Percentiles rank a stretch among this genome's conserved stretches.
Conservation (phyloP, 2,888 invertebrate genomes). For the Euplagia quadripunctaria region DNA sequence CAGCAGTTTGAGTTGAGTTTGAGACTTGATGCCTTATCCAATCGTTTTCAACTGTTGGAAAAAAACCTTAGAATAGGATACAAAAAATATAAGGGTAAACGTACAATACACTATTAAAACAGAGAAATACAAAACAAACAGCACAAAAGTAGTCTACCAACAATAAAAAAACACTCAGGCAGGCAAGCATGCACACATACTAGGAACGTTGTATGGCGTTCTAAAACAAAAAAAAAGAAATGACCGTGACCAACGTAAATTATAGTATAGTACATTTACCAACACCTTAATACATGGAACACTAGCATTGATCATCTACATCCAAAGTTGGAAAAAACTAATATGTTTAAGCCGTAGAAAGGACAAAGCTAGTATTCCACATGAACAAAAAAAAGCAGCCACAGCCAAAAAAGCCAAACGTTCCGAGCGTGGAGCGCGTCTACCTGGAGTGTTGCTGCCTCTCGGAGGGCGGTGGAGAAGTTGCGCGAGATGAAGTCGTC, state of each 20-base stretch:
- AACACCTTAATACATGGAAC: slow-evolving; percentile 73
- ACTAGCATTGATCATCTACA: slow-evolving; percentile 56
- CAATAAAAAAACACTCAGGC: slow-evolving; percentile 73
- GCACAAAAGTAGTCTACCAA: slow-evolving; percentile 53
- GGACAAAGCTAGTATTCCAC: slow-evolving; percentile 61
- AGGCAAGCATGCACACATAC: slow-evolving; percentile 84
- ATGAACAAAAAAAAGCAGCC: slow-evolving; percentile 62
- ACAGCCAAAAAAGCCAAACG: slow-evolving; percentile 78
- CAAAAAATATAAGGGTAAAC: slow-evolving; percentile 30
- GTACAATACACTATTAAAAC: slow-evolving; percentile 32
- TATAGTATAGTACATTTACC: slow-evolving; percentile 60
- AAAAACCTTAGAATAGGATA: slow-evolving; percentile 42
- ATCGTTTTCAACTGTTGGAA: slow-evolving; percentile 18
- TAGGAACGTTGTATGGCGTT: slow-evolving; percentile 72
- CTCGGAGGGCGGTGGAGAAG: slow-evolving; percentile 82
- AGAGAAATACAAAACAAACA: slow-evolving; percentile 47
- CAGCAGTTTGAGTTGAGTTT: slow-evolving; percentile 20
- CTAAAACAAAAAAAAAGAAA: slow-evolving; percentile 58
- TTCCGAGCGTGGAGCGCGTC: slow-evolving; percentile 80
- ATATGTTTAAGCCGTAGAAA: slow-evolving; percentile 6
- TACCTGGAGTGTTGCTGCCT: slow-evolving; percentile 85
- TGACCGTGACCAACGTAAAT: slow-evolving; percentile 66
- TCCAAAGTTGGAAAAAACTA: not conserved
- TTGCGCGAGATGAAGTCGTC: slow-evolving; percentile 80
- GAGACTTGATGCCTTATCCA: slow-evolving; percentile 31